These are phyloP conservation scores for Drosophila demipolita DNA, from an alignment of 2,888 invertebrate genomes.

Conservation along the genomic window DNA sequence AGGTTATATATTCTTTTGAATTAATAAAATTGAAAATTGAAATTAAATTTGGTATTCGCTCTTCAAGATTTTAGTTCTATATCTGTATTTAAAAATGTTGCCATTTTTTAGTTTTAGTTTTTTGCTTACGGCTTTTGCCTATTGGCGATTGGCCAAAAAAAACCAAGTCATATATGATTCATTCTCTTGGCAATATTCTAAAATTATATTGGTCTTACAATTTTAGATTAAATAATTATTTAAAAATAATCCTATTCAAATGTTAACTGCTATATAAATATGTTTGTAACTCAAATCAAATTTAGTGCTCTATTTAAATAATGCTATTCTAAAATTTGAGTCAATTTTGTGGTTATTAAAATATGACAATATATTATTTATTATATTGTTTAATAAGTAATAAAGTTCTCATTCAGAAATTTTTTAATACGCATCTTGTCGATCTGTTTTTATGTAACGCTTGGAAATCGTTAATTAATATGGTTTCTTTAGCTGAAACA, in stretches of 20 bases:
- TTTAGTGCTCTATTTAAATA: neutral
- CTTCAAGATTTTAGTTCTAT: neutral
- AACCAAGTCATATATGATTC: neutral
- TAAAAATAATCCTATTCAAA: neutral
- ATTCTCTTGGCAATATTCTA: neutral
- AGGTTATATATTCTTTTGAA: neutral
- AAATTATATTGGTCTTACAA: neutral
- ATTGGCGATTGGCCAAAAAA: neutral
- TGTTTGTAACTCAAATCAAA: neutral
- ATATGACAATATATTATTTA: neutral
- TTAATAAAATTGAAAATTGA: neutral
- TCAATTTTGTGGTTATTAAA: neutral
- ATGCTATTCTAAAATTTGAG: neutral
- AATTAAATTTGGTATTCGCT: neutral
- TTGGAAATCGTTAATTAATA: neutral
- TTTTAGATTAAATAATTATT: neutral
- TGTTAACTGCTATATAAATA: neutral
- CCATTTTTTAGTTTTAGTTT: neutral
- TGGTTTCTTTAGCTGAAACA: slow-evolving; percentile 12
- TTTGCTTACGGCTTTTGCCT: neutral
- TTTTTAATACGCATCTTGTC: neutral
- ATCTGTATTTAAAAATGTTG: neutral
- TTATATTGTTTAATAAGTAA: neutral
- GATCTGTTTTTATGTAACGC: neutral
- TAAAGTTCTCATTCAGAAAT: neutral